phyloP scores from a whole-genome alignment of 2,113 vertebrate genomes.

The Calypte anna region DNA sequence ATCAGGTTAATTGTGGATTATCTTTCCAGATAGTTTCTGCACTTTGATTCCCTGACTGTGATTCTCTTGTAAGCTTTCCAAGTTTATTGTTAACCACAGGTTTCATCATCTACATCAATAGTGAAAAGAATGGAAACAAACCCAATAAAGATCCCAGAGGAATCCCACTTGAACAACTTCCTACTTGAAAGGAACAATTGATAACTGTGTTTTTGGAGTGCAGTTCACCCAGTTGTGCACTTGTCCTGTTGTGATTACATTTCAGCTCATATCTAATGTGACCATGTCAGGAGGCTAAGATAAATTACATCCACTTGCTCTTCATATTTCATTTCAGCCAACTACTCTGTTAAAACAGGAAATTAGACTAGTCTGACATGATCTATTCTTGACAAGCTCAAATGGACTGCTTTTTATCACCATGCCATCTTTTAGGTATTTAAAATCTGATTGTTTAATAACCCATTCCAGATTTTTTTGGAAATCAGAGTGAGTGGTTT shows the following conservation, averaged over 20 bases:
- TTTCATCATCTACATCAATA: constrained; percentile 27
- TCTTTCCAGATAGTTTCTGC: not conserved
- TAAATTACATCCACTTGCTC: constrained; percentile 21
- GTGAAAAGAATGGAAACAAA: constrained; percentile 37
- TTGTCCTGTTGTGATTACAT: not conserved
- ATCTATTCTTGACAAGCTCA: constrained; percentile 33
- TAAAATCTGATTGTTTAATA: constrained; percentile 31
- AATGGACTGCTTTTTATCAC: constrained; percentile 46
- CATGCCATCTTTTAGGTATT: not conserved
- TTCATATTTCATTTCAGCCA: not conserved
- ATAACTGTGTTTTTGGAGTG: constrained; percentile 24
- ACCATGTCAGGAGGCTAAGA: not conserved
- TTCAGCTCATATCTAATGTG: not conserved
- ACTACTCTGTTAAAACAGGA: not conserved
- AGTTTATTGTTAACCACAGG: constrained; percentile 14
- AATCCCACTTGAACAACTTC: constrained; percentile 34
- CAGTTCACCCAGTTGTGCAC: not conserved
- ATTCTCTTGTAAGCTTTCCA: not conserved
- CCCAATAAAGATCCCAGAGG: constrained; percentile 25
- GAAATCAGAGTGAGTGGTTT: constrained; percentile 38
- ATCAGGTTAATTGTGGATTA: not conserved
- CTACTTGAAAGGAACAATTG: constrained; percentile 55
- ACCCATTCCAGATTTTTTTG: constrained; percentile 50
- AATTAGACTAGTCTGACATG: not conserved
- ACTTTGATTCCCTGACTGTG: constrained; percentile 4